Evolutionary conservation across 2,113 vertebrate genomes (phyloP).

Genomic region (Artemisiospiza belli): DNA sequence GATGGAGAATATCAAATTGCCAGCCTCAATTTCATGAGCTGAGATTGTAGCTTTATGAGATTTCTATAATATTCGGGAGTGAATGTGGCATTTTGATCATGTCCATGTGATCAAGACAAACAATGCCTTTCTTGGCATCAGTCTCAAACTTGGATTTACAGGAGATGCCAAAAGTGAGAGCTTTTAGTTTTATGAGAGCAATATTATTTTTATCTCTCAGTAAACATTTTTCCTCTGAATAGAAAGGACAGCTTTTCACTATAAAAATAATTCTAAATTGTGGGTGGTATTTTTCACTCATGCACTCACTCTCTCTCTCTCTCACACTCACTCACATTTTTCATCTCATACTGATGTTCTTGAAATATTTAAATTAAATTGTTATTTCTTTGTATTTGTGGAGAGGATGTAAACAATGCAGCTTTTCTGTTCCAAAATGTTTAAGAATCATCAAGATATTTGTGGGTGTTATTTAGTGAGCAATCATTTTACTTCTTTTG

Average conservation of each 20-base stretch:
- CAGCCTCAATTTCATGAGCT: background rate
- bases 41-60: background rate
- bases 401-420: background rate
- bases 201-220: background rate
- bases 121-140: background rate
- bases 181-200: background rate
- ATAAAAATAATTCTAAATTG: constrained; percentile 11
- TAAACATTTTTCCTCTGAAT: background rate
- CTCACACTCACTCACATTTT: background rate
- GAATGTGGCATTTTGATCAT: background rate
- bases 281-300: background rate
- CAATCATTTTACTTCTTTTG: background rate
- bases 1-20: background rate
- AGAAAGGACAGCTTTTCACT: background rate
- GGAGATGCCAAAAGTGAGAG: background rate
- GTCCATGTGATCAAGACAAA: background rate
- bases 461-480: background rate
- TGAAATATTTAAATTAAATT: constrained; percentile 15
- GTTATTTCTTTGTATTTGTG: background rate
- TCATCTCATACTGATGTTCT: background rate
- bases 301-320: background rate
- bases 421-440: background rate
- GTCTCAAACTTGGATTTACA: background rate
- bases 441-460: background rate
- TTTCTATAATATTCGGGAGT: background rate